phyloP scores from a whole-genome alignment of 1,140 invertebrate species.

The Hylaeus volcanicus region DNA sequence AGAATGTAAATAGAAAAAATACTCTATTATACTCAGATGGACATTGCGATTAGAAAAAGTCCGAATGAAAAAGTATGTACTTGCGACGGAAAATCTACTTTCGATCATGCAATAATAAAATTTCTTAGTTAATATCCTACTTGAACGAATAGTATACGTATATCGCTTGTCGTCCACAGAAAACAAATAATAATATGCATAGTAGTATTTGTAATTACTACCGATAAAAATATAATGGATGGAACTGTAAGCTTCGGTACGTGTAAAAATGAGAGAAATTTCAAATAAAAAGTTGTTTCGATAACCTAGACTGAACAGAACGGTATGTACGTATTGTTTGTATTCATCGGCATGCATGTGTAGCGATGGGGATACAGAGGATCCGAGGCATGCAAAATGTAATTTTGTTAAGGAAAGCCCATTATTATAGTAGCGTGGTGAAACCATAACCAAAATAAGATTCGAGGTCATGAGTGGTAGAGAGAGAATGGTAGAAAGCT shows the following conservation, averaged over 20 bases:
- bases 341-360: constrained; percentile 32
- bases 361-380: constrained; percentile 30
- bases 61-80: not conserved
- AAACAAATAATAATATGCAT: too few relatives aligned
- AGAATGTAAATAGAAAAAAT: not conserved
- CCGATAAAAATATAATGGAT: not conserved
- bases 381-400: constrained; percentile 49
- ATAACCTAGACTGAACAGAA: too few relatives aligned
- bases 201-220: not conserved
- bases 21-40: not conserved
- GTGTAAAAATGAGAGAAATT: not conserved
- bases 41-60: not conserved
- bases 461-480: constrained; percentile 66
- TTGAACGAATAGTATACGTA: too few relatives aligned
- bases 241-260: not conserved
- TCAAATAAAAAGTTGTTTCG: too few relatives aligned
- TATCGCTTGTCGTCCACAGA: too few relatives aligned
- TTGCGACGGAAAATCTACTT: not conserved
- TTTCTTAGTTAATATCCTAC: not conserved
- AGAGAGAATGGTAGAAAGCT: constrained; percentile 69
- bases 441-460: constrained; percentile 62
- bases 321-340: not conserved
- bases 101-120: constrained; percentile 20
- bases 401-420: constrained; percentile 54
- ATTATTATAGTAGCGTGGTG: constrained; percentile 47